These are phyloP conservation scores for Mesochorus sp. DNA, from an alignment of 2,888 invertebrate species.

Conservation along the genomic window DNA sequence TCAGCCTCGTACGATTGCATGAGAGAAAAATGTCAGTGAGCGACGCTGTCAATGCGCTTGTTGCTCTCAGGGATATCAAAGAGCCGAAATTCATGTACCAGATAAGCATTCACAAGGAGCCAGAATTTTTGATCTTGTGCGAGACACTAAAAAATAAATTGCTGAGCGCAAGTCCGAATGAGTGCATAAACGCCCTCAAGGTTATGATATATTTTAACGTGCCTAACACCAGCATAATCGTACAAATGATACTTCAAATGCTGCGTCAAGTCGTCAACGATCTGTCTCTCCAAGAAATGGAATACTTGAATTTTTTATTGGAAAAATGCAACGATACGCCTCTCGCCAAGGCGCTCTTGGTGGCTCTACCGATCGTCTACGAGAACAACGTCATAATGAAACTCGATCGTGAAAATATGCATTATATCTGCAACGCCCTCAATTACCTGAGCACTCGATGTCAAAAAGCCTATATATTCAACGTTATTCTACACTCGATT, in stretches of 20 bases:
- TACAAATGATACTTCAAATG: conserved; percentile 86
- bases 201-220: conserved; percentile 85
- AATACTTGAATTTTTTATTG: conserved; percentile 86
- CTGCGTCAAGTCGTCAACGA: conserved; percentile 85
- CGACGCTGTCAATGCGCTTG: conserved; percentile 85
- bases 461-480: conserved; percentile 27
- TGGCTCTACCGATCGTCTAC: conserved; percentile 87
- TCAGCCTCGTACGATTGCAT: conserved; percentile 82
- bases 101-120: not conserved
- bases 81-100: too few relatives aligned
- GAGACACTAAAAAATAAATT: conserved; percentile 80
- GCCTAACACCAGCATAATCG: conserved; percentile 84
- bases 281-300: conserved; percentile 85
- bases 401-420: conserved; percentile 83
- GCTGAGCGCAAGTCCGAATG: conserved; percentile 83
- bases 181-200: conserved; percentile 85
- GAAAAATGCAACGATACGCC: conserved; percentile 83
- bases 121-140: conserved; percentile 64
- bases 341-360: conserved; percentile 85
- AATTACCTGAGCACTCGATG: conserved; percentile 76
- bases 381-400: conserved; percentile 85
- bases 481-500: conserved; percentile 29
- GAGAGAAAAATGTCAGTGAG: conserved; percentile 83
- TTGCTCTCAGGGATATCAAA: too few relatives aligned
- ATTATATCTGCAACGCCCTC: conserved; percentile 84